These are phyloP conservation scores for Hypothenemus hampei DNA, from an alignment of 1,140 invertebrate species.

Conservation along the genomic window DNA sequence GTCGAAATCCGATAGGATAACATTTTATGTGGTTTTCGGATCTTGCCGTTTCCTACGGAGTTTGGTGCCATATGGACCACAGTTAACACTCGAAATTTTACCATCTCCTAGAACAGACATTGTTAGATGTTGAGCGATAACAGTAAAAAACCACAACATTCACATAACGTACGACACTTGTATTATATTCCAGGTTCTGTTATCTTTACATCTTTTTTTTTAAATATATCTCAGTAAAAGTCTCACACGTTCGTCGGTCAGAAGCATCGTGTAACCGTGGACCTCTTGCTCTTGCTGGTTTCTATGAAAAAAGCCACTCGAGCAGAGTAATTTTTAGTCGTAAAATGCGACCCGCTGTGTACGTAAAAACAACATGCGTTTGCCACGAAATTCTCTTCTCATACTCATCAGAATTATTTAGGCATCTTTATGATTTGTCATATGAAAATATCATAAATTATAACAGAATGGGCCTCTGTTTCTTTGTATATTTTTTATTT, in stretches of 20 bases:
- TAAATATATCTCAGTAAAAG: constrained; percentile 8
- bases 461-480: background rate
- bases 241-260: constrained; percentile 8
- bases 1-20: background rate
- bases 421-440: constrained; percentile 8
- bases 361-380: constrained; percentile 3
- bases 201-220: constrained; percentile 12
- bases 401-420: constrained; percentile 5
- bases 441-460: constrained; percentile 1
- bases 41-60: background rate
- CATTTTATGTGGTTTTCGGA: background rate
- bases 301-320: constrained; percentile 5
- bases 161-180: constrained; percentile 1
- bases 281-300: constrained; percentile 2
- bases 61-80: background rate
- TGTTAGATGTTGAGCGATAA: no score
- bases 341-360: constrained; percentile 17
- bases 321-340: background rate
- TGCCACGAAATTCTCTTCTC: constrained; percentile 5
- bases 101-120: no score
- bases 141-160: constrained; percentile 9
- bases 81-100: no score
- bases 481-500: no score
- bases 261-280: constrained; percentile 11
- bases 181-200: background rate